These are phyloP conservation scores for Dendrocincla tyrannina DNA, from an alignment of 2,797 vertebrate genomes.

Conservation along the genomic window DNA sequence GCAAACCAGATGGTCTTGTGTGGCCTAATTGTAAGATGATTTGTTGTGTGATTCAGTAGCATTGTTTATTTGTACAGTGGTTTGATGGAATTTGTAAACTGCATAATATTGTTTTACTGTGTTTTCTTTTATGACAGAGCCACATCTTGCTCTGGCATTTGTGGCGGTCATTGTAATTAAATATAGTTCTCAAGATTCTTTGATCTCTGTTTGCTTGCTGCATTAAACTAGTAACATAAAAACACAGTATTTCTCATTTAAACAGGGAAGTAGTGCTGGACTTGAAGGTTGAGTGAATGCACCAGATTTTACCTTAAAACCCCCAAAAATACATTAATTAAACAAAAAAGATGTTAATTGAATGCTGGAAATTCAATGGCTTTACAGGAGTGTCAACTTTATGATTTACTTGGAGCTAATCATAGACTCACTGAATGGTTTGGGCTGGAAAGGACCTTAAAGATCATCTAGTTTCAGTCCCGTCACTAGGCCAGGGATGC, in stretches of 20 bases:
- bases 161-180: slow-evolving; percentile 68
- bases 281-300: not conserved
- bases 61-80: slow-evolving; percentile 84
- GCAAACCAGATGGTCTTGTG: slow-evolving; percentile 80
- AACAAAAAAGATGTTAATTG: not conserved
- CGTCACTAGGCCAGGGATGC: not conserved
- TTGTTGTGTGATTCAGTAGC: slow-evolving; percentile 86
- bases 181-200: slow-evolving; percentile 68
- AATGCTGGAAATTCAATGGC: not conserved
- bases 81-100: slow-evolving; percentile 82
- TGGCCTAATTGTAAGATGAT: slow-evolving; percentile 81
- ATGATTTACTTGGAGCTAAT: not conserved
- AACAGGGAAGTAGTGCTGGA: not conserved
- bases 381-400: not conserved
- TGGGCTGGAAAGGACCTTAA: not conserved
- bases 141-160: slow-evolving; percentile 69
- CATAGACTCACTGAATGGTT: not conserved
- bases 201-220: slow-evolving; percentile 67
- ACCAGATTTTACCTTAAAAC: not conserved
- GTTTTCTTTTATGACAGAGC: slow-evolving; percentile 75
- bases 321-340: not conserved
- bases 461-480: not conserved
- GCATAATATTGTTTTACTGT: slow-evolving; percentile 78
- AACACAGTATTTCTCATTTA: slow-evolving; percentile 17
- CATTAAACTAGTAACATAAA: slow-evolving; percentile 54